Conservation (phyloP, 2,113 vertebrate species). For the Muntiacus muntjak region DNA sequence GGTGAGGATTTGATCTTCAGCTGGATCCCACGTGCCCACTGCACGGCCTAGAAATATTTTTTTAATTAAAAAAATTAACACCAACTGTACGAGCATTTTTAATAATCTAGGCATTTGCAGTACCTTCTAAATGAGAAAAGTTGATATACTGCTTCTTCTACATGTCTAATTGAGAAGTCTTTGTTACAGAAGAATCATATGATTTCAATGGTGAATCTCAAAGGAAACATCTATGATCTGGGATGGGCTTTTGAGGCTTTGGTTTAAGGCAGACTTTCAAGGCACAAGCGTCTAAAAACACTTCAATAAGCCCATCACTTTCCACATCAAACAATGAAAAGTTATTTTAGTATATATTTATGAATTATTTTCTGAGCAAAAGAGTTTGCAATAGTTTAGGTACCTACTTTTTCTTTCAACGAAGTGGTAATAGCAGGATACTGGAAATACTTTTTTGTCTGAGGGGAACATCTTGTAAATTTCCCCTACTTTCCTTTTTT, state of each 20-base stretch:
- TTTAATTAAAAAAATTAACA: neutral
- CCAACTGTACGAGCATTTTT: neutral
- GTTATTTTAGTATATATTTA: neutral
- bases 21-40: neutral
- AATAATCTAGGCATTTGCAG: neutral
- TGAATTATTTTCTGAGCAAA: conserved; percentile 26
- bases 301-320: neutral
- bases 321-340: conserved; percentile 45
- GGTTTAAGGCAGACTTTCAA: conserved; percentile 41
- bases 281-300: conserved; percentile 4
- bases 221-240: neutral
- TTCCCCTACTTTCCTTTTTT: neutral
- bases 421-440: neutral
- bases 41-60: neutral
- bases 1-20: neutral
- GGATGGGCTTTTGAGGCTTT: neutral
- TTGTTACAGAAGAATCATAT: neutral
- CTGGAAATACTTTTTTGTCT: neutral
- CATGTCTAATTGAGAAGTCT: neutral
- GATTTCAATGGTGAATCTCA: neutral
- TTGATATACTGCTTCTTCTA: neutral
- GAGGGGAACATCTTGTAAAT: neutral
- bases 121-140: neutral
- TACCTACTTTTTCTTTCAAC: neutral
- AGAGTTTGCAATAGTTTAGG: neutral